These are phyloP conservation scores for Eutolmus rufibarbis DNA, from an alignment of 2,888 invertebrate species.

Conservation along the genomic window DNA sequence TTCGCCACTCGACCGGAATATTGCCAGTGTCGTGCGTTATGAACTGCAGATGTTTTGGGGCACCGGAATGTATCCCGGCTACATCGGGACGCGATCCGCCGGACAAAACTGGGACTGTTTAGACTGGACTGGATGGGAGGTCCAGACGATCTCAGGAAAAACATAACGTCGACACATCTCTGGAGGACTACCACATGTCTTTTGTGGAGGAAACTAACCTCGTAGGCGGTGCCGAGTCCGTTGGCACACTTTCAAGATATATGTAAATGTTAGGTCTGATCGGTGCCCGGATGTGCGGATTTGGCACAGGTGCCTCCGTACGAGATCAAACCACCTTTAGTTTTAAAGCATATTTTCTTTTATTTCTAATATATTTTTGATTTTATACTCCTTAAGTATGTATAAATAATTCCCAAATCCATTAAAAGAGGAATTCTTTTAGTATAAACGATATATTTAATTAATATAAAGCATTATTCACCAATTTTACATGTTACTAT, in stretches of 20 bases:
- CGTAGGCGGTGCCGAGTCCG: not conserved
- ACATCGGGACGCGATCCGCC: not conserved
- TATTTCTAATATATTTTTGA: not conserved
- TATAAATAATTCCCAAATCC: too few relatives aligned
- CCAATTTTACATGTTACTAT: too few relatives aligned
- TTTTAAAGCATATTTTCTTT: not conserved
- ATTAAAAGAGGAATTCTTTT: too few relatives aligned
- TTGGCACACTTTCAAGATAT: not conserved
- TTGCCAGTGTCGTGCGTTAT: not conserved
- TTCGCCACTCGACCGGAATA: not conserved
- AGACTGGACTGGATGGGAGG: not conserved
- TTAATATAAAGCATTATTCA: too few relatives aligned
- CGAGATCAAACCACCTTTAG: not conserved
- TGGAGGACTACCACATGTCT: not conserved
- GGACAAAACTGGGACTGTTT: not conserved
- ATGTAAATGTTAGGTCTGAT: not conserved
- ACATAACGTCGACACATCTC: not conserved
- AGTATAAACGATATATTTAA: too few relatives aligned
- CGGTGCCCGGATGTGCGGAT: not conserved
- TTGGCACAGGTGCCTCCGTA: not conserved
- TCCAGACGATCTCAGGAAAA: not conserved
- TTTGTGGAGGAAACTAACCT: not conserved
- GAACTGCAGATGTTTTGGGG: not conserved
- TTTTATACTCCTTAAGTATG: too few relatives aligned
- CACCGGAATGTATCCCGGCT: not conserved